phyloP scores from a whole-genome alignment of 2,113 vertebrate species.

The Bambusicola thoracicus region DNA sequence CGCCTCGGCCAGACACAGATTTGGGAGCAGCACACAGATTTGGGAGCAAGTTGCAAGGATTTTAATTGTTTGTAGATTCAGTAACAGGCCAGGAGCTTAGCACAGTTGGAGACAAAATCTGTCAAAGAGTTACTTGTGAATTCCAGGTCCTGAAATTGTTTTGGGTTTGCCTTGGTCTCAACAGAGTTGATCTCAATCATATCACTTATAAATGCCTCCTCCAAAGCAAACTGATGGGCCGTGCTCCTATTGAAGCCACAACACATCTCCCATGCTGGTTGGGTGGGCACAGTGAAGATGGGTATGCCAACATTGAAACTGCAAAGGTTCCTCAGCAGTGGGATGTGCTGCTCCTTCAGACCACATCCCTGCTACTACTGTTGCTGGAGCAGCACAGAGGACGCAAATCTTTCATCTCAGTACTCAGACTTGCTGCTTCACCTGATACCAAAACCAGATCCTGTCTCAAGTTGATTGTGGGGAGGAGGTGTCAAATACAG shows the following conservation, averaged over 20 bases:
- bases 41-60: background rate
- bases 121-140: background rate
- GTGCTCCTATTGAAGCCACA: background rate
- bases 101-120: background rate
- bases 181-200: background rate
- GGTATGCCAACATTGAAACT: background rate
- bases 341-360: background rate
- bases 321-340: background rate
- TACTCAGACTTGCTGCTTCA: background rate
- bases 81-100: background rate
- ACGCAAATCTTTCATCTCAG: background rate
- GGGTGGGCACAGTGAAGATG: background rate
- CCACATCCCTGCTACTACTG: rapidly evolving
- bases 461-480: background rate
- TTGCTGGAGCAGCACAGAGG: background rate
- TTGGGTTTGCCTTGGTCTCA: background rate
- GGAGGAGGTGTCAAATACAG: background rate
- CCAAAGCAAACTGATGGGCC: background rate
- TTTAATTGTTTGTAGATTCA: background rate
- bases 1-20: background rate
- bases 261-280: rapidly evolving
- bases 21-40: background rate
- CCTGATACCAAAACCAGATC: background rate
- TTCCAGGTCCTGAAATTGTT: background rate
- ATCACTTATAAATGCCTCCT: background rate